Conservation (phyloP, 2,888 invertebrate species). For the Stomorhina lunata region DNA sequence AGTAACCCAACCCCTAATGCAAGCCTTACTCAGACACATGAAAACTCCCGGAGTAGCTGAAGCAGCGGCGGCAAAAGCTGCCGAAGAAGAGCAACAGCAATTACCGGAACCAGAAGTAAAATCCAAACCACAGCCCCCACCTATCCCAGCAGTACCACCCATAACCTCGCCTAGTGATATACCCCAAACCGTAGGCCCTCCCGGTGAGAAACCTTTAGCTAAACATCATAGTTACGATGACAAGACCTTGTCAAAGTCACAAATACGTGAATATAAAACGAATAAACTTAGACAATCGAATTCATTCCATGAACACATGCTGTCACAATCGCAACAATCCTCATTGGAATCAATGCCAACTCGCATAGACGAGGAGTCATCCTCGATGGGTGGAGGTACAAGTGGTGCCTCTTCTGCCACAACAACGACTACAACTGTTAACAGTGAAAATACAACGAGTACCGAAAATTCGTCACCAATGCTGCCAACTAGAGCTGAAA, state of each 20-base stretch:
- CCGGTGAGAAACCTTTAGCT: conserved; percentile 82
- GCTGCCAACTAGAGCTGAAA: conserved; percentile 79
- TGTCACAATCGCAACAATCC: conserved; percentile 80
- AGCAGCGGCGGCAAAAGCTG: conserved; percentile 74
- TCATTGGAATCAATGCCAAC: conserved; percentile 81
- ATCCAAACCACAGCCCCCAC: conserved; percentile 69
- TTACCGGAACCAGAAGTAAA: conserved; percentile 56
- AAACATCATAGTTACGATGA: conserved; percentile 86
- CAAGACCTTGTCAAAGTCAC: conserved; percentile 83
- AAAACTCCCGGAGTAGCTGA: conserved; percentile 74
- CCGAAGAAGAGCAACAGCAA: conserved; percentile 63
- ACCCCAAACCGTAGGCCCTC: conserved; percentile 74
- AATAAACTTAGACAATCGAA: conserved; percentile 83
- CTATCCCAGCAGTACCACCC: conserved; percentile 80
- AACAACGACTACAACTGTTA: conserved; percentile 81
- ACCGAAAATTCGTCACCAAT: conserved; percentile 78
- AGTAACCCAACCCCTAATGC: conserved; percentile 76
- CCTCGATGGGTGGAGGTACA: conserved; percentile 74
- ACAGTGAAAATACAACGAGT: conserved; percentile 81
- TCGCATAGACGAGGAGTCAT: conserved; percentile 82
- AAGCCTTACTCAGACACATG: conserved; percentile 76
- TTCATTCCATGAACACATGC: conserved; percentile 84
- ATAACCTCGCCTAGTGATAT: conserved; percentile 73
- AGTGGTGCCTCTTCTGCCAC: conserved; percentile 78
- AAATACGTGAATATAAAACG: conserved; percentile 84